phyloP scores from a whole-genome alignment of 2,888 invertebrate genomes.

The Fissipunctia ypsillon region DNA sequence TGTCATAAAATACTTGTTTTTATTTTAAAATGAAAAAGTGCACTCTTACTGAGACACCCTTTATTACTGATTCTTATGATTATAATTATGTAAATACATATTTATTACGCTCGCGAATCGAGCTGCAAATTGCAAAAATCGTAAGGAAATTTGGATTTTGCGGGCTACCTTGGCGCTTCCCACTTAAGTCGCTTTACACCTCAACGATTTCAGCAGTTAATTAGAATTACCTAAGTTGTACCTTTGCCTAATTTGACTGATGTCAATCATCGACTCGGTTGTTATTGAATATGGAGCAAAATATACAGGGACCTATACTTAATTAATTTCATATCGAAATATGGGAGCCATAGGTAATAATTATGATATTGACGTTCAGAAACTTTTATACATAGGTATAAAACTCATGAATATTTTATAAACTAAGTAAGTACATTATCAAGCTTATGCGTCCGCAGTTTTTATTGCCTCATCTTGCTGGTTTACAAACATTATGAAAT shows the following conservation, averaged over 20 bases:
- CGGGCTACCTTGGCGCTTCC: too few species aligned
- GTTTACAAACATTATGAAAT: neutral
- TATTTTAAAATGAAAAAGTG: too few species aligned
- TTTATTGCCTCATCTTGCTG: neutral
- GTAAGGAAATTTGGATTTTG: too few species aligned
- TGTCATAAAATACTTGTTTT: too few species aligned
- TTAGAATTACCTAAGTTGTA: slow-evolving; percentile 28
- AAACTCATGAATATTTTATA: slow-evolving; percentile 13
- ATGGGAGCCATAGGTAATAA: neutral
- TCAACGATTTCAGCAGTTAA: slow-evolving; percentile 26
- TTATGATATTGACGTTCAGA: neutral
- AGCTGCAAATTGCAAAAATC: too few species aligned
- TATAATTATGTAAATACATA: too few species aligned
- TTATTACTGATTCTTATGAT: too few species aligned
- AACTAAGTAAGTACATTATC: too few species aligned
- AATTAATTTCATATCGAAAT: slow-evolving; percentile 8
- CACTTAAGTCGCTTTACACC: neutral
- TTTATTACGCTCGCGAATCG: too few species aligned
- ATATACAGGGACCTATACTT: neutral
- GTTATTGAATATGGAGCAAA: neutral
- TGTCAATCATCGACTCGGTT: slow-evolving; percentile 12
- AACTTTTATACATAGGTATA: neutral
- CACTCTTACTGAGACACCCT: too few species aligned
- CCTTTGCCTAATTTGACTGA: slow-evolving; percentile 20
- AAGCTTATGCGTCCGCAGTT: too few species aligned